Conservation (phyloP, 1,140 invertebrate genomes). For the Diachasma alloeum region DNA sequence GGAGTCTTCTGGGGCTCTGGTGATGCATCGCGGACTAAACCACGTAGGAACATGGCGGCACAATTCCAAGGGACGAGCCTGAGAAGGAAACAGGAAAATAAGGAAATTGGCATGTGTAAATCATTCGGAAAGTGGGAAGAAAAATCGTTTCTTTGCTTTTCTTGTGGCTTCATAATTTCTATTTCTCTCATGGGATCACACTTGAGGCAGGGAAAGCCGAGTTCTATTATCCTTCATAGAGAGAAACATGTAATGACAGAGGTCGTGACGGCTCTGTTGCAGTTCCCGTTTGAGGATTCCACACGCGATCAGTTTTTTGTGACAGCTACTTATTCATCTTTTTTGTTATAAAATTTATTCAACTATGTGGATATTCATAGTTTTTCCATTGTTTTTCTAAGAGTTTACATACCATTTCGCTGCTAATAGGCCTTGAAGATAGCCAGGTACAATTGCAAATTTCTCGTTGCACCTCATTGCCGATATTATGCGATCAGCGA, state of each 20-base stretch:
- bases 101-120: not conserved
- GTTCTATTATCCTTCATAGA: constrained; percentile 22
- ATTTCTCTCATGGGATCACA: constrained; percentile 13
- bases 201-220: constrained; percentile 14
- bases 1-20: constrained; percentile 53
- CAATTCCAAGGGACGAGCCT: constrained; percentile 77
- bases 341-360: constrained; percentile 1
- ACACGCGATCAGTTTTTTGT: constrained; percentile 1
- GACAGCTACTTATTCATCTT: not conserved
- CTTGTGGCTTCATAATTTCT: not conserved
- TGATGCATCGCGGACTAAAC: constrained; percentile 72
- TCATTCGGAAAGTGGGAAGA: not conserved
- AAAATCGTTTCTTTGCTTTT: not conserved
- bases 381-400: too few relatives aligned
- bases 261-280: not conserved
- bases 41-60: constrained; percentile 69
- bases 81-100: constrained; percentile 38
- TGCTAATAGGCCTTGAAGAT: constrained; percentile 71
- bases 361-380: too few relatives aligned
- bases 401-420: constrained; percentile 73
- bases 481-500: constrained; percentile 82
- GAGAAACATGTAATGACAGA: constrained; percentile 23
- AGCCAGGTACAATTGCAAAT: constrained; percentile 79
- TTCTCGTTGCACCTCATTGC: constrained; percentile 84
- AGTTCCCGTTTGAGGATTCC: constrained; percentile 5